phyloP scores from a whole-genome alignment of 2,888 invertebrate genomes.

The Lasioglossum pauxillum region DNA sequence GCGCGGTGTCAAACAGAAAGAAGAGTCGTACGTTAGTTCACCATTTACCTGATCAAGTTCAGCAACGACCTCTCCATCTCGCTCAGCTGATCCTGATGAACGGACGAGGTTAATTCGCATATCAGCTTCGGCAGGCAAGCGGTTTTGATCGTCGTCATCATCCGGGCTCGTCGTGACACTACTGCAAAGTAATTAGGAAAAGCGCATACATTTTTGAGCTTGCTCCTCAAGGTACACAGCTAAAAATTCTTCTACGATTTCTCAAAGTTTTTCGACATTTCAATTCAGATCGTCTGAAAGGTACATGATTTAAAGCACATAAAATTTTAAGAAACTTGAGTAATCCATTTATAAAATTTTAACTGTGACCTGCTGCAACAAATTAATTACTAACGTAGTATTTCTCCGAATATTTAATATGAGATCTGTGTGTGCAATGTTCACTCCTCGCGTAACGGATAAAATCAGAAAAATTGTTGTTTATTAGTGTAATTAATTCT shows the following conservation, averaged over 20 bases:
- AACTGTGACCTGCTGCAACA: not conserved
- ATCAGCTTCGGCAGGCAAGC: conserved; percentile 89
- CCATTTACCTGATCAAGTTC: conserved; percentile 86
- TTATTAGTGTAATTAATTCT: not conserved
- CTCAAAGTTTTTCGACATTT: not conserved
- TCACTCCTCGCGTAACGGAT: not conserved
- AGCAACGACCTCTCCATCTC: conserved; percentile 88
- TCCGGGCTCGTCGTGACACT: conserved; percentile 85
- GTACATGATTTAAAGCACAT: too few relatives aligned
- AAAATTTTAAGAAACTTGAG: not conserved
- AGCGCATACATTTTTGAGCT: not conserved
- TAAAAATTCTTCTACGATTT: not conserved
- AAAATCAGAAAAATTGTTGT: not conserved
- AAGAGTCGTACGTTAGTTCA: not conserved
- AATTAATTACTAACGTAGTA: not conserved
- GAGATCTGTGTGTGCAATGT: not conserved
- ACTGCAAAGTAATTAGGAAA: conserved; percentile 69
- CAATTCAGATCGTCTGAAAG: not conserved
- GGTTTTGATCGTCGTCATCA: conserved; percentile 87
- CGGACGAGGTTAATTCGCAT: conserved; percentile 88
- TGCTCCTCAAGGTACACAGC: not conserved
- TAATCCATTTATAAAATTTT: not conserved
- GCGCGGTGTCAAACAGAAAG: not conserved
- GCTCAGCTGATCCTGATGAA: conserved; percentile 87
- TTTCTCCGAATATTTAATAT: not conserved